These are phyloP conservation scores for Oncorhynchus nerka DNA, from an alignment of 2,113 vertebrate genomes.

Conservation along the genomic window DNA sequence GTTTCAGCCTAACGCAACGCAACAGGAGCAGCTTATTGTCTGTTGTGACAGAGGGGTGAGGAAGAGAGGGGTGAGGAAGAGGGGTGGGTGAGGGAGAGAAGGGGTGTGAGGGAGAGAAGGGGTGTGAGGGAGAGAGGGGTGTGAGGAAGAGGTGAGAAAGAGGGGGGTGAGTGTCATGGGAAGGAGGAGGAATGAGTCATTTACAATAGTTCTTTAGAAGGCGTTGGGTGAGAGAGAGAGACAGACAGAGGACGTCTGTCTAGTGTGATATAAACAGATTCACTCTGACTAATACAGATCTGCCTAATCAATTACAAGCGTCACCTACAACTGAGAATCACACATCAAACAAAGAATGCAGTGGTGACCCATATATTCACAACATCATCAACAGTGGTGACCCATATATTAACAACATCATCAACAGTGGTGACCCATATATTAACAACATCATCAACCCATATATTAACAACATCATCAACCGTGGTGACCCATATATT, in stretches of 20 bases:
- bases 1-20: conserved; percentile 42
- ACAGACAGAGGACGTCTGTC: background rate
- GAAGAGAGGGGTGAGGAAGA: too few relatives aligned
- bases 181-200: conserved; percentile 32
- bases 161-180: background rate
- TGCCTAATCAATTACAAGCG: conserved; percentile 28
- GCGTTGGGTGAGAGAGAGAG: conserved; percentile 26
- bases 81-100: too few relatives aligned
- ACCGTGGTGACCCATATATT: too few relatives aligned
- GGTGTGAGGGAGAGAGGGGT: background rate
- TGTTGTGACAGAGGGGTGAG: background rate
- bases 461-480: too few relatives aligned
- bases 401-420: too few relatives aligned
- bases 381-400: too few relatives aligned
- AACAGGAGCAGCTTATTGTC: conserved; percentile 26
- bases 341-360: background rate
- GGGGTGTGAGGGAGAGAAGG: too few relatives aligned
- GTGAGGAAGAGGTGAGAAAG: conserved; percentile 15
- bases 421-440: too few relatives aligned
- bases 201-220: conserved; percentile 32
- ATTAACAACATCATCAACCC: too few relatives aligned
- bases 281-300: conserved; percentile 13
- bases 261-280: too few relatives aligned
- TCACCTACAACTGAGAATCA: background rate
- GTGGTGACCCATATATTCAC: too few relatives aligned